phyloP scores from a whole-genome alignment of 2,797 vertebrate genomes.

The Amblyopsis hoosieri region DNA sequence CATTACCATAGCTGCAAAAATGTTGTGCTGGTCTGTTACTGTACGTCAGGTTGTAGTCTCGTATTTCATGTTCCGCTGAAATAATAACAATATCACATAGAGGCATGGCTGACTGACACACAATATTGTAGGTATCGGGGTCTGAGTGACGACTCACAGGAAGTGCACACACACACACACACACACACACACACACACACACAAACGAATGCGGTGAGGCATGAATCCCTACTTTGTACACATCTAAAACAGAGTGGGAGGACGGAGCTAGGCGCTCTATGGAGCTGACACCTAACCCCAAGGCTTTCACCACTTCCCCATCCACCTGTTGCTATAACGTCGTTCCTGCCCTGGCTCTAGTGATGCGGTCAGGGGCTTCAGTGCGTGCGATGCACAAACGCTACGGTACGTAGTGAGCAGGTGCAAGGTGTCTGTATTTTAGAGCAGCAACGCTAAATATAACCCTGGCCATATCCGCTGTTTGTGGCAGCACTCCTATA shows the following conservation, averaged over 20 bases:
- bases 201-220: background rate
- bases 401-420: constrained; percentile 29
- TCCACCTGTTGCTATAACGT: constrained; percentile 57
- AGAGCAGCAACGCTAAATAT: constrained; percentile 48
- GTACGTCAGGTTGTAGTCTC: no score
- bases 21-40: no score
- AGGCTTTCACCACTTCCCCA: constrained; percentile 64
- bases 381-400: background rate
- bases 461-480: constrained; percentile 52
- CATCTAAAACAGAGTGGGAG: constrained; percentile 48
- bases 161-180: background rate
- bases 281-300: background rate
- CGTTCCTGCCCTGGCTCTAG: constrained; percentile 41
- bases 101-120: no score
- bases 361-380: constrained; percentile 47
- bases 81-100: no score
- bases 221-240: constrained; percentile 23
- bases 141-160: no score
- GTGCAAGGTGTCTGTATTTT: background rate
- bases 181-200: background rate
- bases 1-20: no score
- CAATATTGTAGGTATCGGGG: no score
- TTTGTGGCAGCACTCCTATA: constrained; percentile 24
- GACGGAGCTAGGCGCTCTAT: constrained; percentile 1
- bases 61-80: no score